Evolutionary conservation across 1,140 invertebrate genomes (phyloP).

Genomic region (Chelonus insularis): DNA sequence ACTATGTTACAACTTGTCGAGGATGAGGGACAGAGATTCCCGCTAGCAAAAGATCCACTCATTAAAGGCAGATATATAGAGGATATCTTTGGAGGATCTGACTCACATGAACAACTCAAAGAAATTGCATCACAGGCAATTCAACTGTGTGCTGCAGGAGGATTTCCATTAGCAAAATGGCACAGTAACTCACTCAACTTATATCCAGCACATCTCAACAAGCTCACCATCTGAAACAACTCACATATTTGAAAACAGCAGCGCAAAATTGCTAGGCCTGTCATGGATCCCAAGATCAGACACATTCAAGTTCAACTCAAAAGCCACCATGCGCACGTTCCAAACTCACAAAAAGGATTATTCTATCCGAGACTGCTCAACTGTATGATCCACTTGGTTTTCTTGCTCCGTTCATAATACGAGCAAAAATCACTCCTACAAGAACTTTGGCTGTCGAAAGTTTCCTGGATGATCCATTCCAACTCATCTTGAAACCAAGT

Average conservation of each 20-base stretch:
- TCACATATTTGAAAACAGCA: not conserved
- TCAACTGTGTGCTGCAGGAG: not conserved
- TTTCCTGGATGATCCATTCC: conserved; percentile 32
- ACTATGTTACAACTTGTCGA: conserved; percentile 6
- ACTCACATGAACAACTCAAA: not conserved
- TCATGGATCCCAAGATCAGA: conserved; percentile 25
- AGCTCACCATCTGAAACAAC: not conserved
- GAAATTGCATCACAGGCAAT: not conserved
- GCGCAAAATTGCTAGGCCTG: conserved; percentile 27
- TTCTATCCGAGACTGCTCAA: conserved; percentile 26
- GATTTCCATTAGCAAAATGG: not conserved
- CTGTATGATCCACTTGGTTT: conserved; percentile 29
- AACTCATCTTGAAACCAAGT: not conserved
- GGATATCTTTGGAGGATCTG: conserved; percentile 21
- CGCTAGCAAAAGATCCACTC: not conserved
- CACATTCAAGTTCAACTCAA: not conserved
- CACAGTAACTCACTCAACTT: not conserved
- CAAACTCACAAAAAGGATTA: conserved; percentile 13
- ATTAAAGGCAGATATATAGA: conserved; percentile 19
- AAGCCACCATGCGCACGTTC: not conserved
- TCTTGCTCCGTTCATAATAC: conserved; percentile 34
- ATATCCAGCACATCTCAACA: not conserved
- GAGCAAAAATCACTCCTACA: conserved; percentile 16
- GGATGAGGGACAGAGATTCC: conserved; percentile 2
- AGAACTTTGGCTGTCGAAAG: conserved; percentile 28